phyloP scores from a whole-genome alignment of 2,113 vertebrate species.

The Oxyruncus cristatus region DNA sequence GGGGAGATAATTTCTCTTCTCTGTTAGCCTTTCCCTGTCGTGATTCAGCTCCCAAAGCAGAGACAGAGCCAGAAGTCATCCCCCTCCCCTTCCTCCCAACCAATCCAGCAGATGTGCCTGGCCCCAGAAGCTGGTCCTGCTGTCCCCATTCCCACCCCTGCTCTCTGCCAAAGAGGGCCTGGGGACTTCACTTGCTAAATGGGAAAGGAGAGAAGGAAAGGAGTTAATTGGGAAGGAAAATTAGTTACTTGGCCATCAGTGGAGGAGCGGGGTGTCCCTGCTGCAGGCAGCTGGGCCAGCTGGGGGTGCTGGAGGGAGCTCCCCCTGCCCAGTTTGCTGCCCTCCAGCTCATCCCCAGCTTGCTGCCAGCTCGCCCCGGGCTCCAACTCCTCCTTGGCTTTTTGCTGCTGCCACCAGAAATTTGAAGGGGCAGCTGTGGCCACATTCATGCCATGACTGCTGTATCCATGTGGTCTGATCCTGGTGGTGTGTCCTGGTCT shows the following conservation, averaged over 20 bases:
- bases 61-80: neutral
- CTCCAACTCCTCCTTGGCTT: neutral
- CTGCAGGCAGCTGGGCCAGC: neutral
- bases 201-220: neutral
- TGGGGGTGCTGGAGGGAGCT: neutral
- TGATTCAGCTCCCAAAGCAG: neutral
- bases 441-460: fast-evolving
- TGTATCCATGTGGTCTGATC: fast-evolving
- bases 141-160: fast-evolving
- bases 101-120: neutral
- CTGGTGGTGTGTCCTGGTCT: fast-evolving
- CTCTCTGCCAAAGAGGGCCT: no score
- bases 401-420: neutral
- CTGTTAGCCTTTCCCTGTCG: neutral
- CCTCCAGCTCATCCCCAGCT: neutral
- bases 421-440: neutral
- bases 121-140: neutral
- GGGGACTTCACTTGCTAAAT: fast-evolving
- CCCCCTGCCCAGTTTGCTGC: fast-evolving
- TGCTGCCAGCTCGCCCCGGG: neutral
- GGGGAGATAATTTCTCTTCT: neutral
- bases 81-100: neutral
- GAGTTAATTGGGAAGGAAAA: neutral
- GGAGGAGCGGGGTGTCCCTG: neutral
- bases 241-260: neutral